A percentile compares a stretch with the other conserved stretches of the same genome.
Conservation (phyloP, 2,888 invertebrate species). For the Boloria selene region DNA sequence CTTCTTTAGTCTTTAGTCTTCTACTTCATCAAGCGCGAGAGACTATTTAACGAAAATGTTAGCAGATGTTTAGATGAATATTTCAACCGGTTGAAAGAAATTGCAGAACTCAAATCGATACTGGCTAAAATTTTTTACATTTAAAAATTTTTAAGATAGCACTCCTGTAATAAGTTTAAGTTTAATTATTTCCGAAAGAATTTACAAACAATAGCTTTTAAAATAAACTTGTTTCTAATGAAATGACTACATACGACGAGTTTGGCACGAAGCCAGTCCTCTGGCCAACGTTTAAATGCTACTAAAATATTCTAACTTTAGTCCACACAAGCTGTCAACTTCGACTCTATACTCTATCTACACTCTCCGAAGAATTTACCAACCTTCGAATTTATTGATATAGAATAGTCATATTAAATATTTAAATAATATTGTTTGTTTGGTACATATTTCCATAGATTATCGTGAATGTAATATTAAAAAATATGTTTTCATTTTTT, state of each 20-base stretch:
- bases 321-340: background rate
- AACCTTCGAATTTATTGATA: background rate
- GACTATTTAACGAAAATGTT: background rate
- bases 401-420: too few relatives aligned
- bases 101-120: too few relatives aligned
- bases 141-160: background rate
- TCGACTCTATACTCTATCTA: background rate
- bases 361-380: background rate
- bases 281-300: conserved; percentile 5
- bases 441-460: too few relatives aligned
- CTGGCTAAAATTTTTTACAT: too few relatives aligned
- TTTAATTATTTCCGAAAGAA: background rate
- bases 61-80: too few relatives aligned
- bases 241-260: conserved; percentile 18
- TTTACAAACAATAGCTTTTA: background rate
- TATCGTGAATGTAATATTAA: too few relatives aligned
- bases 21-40: too few relatives aligned
- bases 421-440: background rate
- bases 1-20: too few relatives aligned
- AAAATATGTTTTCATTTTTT: too few relatives aligned
- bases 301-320: conserved; percentile 12
- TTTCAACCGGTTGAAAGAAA: too few relatives aligned
- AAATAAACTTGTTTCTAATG: conserved; percentile 19
- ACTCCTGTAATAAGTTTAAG: background rate
- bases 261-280: conserved; percentile 26